Conservation (phyloP, 2,797 vertebrate species). For the Craterocephalus amniculus region DNA sequence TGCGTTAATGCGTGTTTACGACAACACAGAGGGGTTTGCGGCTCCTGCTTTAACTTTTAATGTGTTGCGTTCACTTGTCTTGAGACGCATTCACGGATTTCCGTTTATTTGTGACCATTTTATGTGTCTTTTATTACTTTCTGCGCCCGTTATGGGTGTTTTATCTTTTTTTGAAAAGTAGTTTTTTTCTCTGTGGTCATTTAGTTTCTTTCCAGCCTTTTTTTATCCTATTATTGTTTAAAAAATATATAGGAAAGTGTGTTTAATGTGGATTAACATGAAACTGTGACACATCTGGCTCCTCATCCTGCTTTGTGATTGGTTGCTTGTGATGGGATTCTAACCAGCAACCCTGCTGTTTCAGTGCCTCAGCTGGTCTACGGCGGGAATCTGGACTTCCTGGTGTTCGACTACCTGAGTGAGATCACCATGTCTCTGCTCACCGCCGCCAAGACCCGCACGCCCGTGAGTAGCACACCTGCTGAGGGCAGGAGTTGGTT, state of each 20-base stretch:
- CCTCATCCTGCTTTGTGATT: too few relatives aligned
- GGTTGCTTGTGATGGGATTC: not conserved
- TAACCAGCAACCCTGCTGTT: too few relatives aligned
- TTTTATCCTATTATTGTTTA: not conserved
- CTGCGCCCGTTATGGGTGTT: not conserved
- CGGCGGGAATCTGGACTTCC: constrained; percentile 86
- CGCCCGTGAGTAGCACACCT: constrained; percentile 82
- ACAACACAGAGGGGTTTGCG: too few relatives aligned
- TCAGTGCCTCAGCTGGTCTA: constrained; percentile 88
- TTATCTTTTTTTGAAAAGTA: not conserved
- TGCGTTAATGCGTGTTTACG: too few relatives aligned
- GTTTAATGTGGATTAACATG: too few relatives aligned
- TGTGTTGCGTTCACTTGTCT: too few relatives aligned
- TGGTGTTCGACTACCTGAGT: constrained; percentile 91
- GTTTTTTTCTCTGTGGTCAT: not conserved
- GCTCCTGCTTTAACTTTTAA: too few relatives aligned
- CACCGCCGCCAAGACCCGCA: constrained; percentile 83
- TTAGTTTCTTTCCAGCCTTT: not conserved
- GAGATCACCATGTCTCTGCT: constrained; percentile 91
- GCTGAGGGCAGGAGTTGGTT: too few relatives aligned
- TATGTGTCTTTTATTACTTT: not conserved
- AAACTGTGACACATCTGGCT: too few relatives aligned
- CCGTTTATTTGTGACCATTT: not conserved
- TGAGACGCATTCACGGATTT: too few relatives aligned
- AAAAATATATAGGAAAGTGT: too few relatives aligned